Evolutionary conservation across 2,797 vertebrate species (phyloP).

Genomic region (Chaenodraco wilsoni): DNA sequence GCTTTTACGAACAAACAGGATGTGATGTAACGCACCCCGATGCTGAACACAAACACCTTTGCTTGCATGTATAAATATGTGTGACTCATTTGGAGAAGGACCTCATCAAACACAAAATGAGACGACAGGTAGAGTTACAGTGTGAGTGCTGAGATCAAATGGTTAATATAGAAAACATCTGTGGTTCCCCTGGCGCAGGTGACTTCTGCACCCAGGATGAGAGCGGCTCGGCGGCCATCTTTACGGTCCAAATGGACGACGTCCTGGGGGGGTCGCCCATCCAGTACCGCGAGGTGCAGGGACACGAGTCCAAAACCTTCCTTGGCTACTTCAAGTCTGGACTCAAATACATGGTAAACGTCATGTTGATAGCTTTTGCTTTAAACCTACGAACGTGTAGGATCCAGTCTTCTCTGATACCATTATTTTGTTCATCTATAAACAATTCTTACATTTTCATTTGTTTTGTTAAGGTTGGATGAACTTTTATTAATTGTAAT

Average conservation of each 20-base stretch:
- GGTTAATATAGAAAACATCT: constrained; percentile 22
- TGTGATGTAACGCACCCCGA: constrained; percentile 39
- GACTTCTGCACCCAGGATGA: constrained; percentile 94
- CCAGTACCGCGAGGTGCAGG: constrained; percentile 96
- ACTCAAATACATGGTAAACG: constrained; percentile 93
- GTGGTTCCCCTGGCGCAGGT: constrained; percentile 76
- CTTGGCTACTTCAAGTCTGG: constrained; percentile 97
- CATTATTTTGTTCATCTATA: not conserved
- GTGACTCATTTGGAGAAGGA: not conserved
- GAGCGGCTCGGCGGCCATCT: constrained; percentile 95
- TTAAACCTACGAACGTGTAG: not conserved
- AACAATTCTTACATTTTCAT: not conserved
- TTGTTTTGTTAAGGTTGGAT: not conserved
- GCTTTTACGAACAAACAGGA: constrained; percentile 36
- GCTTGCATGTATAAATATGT: constrained; percentile 16
- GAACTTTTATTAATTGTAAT: not conserved
- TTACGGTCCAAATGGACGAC: constrained; percentile 97
- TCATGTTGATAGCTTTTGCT: not conserved
- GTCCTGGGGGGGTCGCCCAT: constrained; percentile 92
- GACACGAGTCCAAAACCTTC: constrained; percentile 91
- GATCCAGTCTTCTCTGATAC: too few species aligned
- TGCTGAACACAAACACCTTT: not conserved
- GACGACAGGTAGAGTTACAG: not conserved
- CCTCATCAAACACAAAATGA: not conserved
- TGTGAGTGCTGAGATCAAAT: not conserved